phyloP scores from a whole-genome alignment of 2,113 vertebrate genomes.

The Dromaius novaehollandiae region DNA sequence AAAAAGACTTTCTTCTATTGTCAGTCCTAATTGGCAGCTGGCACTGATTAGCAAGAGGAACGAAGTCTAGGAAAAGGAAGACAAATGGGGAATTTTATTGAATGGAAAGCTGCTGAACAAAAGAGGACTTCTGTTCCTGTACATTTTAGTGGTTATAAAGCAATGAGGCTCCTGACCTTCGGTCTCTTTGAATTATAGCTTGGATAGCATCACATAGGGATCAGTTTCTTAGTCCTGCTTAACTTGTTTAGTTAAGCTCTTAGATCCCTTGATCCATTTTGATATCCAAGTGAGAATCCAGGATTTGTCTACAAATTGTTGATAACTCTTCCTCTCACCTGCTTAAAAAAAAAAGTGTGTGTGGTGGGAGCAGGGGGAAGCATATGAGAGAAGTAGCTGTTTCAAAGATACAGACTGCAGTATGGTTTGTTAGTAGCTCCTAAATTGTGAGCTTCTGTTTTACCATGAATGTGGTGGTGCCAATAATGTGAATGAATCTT shows the following conservation, averaged over 20 bases:
- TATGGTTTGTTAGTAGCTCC: background rate
- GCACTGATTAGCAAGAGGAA: slow-evolving; percentile 6
- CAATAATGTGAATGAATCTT: background rate
- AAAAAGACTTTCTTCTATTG: slow-evolving; percentile 60
- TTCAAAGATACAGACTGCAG: background rate
- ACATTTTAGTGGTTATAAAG: slow-evolving; percentile 14
- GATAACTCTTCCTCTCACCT: background rate
- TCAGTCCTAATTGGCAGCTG: slow-evolving; percentile 40
- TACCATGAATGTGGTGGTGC: background rate
- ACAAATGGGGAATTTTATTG: slow-evolving; percentile 40
- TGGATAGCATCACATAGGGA: background rate
- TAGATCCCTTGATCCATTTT: background rate
- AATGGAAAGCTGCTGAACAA: slow-evolving; percentile 40
- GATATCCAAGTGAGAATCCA: background rate
- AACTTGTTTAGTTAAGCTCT: background rate
- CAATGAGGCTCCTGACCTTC: background rate
- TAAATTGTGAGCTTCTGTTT: background rate
- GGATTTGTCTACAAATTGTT: background rate
- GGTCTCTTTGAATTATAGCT: background rate
- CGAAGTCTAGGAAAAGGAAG: background rate
- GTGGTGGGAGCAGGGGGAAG: too few species aligned
- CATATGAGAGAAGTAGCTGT: background rate
- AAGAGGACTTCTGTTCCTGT: slow-evolving; percentile 20
- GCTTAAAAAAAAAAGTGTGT: background rate
- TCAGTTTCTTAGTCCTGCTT: background rate